Evolutionary conservation across 2,888 invertebrate species (phyloP).

Genomic region (Listrodromus nycthemerus): DNA sequence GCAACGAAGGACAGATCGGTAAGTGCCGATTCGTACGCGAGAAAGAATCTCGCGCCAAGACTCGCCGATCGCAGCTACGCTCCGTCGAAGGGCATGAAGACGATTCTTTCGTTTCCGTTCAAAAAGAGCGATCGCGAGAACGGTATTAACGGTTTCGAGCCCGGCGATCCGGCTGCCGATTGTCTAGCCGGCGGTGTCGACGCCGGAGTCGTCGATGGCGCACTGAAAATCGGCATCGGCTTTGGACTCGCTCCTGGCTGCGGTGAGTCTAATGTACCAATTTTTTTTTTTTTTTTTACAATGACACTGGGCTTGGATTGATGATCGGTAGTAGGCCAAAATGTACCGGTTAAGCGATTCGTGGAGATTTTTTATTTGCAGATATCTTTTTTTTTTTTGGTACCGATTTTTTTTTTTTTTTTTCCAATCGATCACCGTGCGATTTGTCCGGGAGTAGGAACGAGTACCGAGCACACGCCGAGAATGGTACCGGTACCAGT

Average conservation of each 20-base stretch:
- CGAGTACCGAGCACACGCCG: conserved; percentile 72
- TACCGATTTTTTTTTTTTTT: neutral
- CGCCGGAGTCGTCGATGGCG: conserved; percentile 58
- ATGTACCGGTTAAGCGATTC: no score
- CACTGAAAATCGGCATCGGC: conserved; percentile 60
- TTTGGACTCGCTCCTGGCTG: conserved; percentile 56
- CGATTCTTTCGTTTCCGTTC: conserved; percentile 55
- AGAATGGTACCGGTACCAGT: conserved; percentile 77
- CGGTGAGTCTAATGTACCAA: conserved; percentile 33
- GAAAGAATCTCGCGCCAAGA: conserved; percentile 28
- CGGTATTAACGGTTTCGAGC: conserved; percentile 16
- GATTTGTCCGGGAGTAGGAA: conserved; percentile 22
- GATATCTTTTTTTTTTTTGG: no score
- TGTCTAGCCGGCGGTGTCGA: conserved; percentile 59
- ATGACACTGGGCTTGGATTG: no score
- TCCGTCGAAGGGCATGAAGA: conserved; percentile 42
- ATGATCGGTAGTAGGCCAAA: no score
- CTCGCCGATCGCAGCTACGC: conserved; percentile 6
- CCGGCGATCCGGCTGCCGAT: conserved; percentile 53
- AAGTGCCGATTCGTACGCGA: neutral
- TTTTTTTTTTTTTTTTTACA: no score
- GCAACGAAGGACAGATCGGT: neutral
- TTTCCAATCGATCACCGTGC: neutral
- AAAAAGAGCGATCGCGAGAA: conserved; percentile 21
- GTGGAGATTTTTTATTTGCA: no score